phyloP scores from a whole-genome alignment of 2,888 invertebrate species.

The Neoascia interrupta region DNA sequence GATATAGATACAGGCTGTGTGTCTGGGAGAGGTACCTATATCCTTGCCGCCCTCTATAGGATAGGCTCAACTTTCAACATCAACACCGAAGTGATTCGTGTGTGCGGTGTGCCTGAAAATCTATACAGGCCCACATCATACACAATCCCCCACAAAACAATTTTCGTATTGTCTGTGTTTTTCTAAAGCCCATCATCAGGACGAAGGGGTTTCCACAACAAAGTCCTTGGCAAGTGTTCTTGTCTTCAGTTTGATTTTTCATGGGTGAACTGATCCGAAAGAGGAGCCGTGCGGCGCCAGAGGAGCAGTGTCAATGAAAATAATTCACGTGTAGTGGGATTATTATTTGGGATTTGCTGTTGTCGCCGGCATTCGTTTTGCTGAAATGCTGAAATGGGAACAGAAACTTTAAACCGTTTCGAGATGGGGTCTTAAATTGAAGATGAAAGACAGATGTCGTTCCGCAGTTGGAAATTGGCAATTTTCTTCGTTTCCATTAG shows the following conservation, averaged over 20 bases:
- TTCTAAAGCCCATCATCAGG: constrained; percentile 3
- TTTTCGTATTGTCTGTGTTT: background rate
- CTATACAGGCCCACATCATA: background rate
- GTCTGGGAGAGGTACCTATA: constrained; percentile 6
- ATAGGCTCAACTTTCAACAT: constrained; percentile 19
- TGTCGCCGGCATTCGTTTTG: background rate
- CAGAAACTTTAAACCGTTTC: constrained; percentile 31
- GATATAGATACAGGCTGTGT: too few relatives aligned
- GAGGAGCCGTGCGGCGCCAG: background rate
- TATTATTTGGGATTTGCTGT: constrained; percentile 32
- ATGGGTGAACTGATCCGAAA: background rate
- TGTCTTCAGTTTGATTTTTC: constrained; percentile 50
- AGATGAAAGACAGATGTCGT: constrained; percentile 48
- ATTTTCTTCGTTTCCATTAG: constrained; percentile 32
- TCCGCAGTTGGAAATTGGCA: constrained; percentile 9
- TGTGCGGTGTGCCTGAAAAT: background rate
- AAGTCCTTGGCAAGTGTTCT: constrained; percentile 48
- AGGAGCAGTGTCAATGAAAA: constrained; percentile 29
- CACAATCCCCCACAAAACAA: too few relatives aligned
- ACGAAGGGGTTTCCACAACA: constrained; percentile 37
- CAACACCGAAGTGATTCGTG: constrained; percentile 19
- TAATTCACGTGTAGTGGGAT: constrained; percentile 38
- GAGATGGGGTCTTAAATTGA: constrained; percentile 17
- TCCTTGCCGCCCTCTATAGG: background rate
- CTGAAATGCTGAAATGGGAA: too few relatives aligned